Evolutionary conservation across 2,113 vertebrate species (phyloP), one percentile per base, ranked within the genome.

Genomic region (Irena cyanogastra): DNA sequence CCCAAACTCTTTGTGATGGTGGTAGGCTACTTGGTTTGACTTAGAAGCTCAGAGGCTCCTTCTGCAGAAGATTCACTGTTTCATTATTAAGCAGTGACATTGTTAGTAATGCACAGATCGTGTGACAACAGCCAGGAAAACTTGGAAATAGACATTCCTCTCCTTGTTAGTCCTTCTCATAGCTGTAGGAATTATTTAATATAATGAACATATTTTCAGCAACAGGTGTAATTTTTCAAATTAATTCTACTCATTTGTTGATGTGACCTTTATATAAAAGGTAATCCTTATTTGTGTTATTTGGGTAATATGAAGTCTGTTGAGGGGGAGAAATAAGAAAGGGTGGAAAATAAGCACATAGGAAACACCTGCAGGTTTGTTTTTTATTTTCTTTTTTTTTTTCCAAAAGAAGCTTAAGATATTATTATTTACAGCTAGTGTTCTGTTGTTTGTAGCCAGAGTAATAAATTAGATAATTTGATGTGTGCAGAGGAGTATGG

Each of bases 401-500:
- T n/a, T 0, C 11, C 37, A 7, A 13, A 50, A 76, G 35, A 57
- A 23, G 19, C 13, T 44, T 6, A 57, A 85, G 64, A 24, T 94
- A 80, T 44, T 93, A 88, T 97, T 96, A 96, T 90, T 94, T 97
- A 93, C 93, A 83, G 94, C 82, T 88, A 91, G 75, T 92, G 50
- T 57, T 95, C 93, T 97, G 94, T 96, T 92, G 82, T 92, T 90
- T 87, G 90, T 84, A 85, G 95, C 83, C 89, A 90, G 66, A 84
- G 86, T 93, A 95, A 92, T 97, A 96, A 97, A 92, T 93, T 57
- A 94, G 91, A n/a, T 86, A 31, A 92, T 97, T 97, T 95, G 95
- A 97, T 97, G 93, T 96, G 52, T 90, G 44, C 63, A 79, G 83
- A 89, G 94, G 95, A 96, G 95, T 96, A 47, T 69, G 93, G 93